These are phyloP conservation scores for Hypsibius dujardini DNA, from an alignment of 1,140 invertebrate species.

Conservation along the genomic window DNA sequence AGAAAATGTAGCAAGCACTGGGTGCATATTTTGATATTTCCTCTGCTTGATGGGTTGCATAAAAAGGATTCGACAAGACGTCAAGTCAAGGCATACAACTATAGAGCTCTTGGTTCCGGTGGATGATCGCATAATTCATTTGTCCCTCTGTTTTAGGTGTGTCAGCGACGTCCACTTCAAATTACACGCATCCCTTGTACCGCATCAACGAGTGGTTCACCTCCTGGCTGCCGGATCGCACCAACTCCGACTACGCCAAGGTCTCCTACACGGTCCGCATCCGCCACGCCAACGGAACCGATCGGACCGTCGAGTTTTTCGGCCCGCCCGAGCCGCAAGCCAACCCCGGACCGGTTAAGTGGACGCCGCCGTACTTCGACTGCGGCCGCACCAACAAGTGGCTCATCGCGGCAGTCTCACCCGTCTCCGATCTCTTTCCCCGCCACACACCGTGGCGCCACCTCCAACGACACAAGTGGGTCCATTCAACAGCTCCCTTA, in stretches of 20 bases:
- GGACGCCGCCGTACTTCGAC: constrained; percentile 86
- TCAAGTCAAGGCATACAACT: too few relatives aligned
- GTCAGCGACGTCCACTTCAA: constrained; percentile 44
- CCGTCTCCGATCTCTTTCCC: constrained; percentile 84
- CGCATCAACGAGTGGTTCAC: constrained; percentile 74
- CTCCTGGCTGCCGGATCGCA: constrained; percentile 64
- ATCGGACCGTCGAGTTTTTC: constrained; percentile 82
- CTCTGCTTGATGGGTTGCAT: too few relatives aligned
- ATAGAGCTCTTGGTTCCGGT: too few relatives aligned
- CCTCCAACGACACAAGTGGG: constrained; percentile 50
- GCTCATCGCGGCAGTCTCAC: constrained; percentile 76
- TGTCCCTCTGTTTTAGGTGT: constrained; percentile 41
- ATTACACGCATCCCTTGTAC: constrained; percentile 78
- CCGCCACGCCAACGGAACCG: constrained; percentile 81
- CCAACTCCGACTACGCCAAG: constrained; percentile 66
- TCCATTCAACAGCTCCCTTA: too few relatives aligned
- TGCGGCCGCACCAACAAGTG: constrained; percentile 86
- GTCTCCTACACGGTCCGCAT: constrained; percentile 58
- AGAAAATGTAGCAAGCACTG: too few relatives aligned
- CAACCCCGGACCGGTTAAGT: constrained; percentile 70
- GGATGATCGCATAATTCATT: too few relatives aligned
- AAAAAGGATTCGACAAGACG: too few relatives aligned
- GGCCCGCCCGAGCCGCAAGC: constrained; percentile 51
- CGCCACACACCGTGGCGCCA: constrained; percentile 81
- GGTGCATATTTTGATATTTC: too few relatives aligned